Evolutionary conservation across 1,140 invertebrate genomes (phyloP).

Genomic region (Drosophila subpulchrella): DNA sequence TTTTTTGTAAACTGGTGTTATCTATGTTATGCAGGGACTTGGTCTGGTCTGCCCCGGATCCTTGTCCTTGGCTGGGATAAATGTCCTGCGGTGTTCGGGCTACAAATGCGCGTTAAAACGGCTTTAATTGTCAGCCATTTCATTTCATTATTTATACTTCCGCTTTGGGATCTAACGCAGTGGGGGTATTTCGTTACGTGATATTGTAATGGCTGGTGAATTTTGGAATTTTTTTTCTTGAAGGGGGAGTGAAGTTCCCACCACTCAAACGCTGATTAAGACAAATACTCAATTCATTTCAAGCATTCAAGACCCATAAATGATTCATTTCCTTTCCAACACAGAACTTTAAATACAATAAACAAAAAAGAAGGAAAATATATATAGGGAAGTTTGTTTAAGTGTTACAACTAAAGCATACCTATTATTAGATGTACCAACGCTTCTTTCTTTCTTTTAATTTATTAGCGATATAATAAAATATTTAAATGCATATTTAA

Average conservation of each 20-base stretch:
- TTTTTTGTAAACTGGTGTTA: no score
- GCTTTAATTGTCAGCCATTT: conserved; percentile 72
- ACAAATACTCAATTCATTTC: conserved; percentile 64
- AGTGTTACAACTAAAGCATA: neutral
- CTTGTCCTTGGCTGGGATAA: conserved; percentile 36
- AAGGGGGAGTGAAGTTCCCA: conserved; percentile 21
- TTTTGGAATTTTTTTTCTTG: conserved; percentile 30
- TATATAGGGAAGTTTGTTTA: neutral
- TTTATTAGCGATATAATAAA: no score
- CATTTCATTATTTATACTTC: conserved; percentile 74
- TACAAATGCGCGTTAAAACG: conserved; percentile 71
- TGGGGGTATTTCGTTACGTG: conserved; percentile 19
- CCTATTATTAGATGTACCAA: neutral
- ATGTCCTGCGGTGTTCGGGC: conserved; percentile 66
- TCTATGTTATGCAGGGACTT: conserved; percentile 57
- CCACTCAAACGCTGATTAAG: conserved; percentile 60
- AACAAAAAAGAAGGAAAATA: conserved; percentile 6
- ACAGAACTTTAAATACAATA: conserved; percentile 39
- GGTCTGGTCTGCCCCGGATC: conserved; percentile 8
- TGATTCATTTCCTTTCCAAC: conserved; percentile 70
- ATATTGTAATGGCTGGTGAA: conserved; percentile 55
- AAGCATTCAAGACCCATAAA: conserved; percentile 46
- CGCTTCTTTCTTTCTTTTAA: no score
- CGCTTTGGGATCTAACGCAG: conserved; percentile 31
- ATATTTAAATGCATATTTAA: no score